Conservation (phyloP, 2,797 vertebrate genomes). For the Trichosurus vulpecula region DNA sequence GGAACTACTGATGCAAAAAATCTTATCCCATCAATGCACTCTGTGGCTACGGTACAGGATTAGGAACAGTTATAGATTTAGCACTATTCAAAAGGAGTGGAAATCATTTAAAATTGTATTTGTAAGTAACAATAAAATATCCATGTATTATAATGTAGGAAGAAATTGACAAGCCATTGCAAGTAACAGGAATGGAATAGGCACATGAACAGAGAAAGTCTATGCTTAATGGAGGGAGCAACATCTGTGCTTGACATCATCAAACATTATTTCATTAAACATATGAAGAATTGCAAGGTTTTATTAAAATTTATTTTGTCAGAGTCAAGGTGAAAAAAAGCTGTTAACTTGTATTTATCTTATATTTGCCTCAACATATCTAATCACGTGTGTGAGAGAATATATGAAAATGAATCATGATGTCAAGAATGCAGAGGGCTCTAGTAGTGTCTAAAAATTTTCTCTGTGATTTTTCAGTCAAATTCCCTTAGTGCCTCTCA, state of each 20-base stretch:
- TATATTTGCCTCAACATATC: not conserved
- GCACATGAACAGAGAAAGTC: not conserved
- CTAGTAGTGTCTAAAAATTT: not conserved
- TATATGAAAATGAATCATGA: not conserved
- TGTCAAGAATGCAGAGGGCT: not conserved
- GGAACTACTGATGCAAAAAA: not conserved
- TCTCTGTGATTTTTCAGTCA: not conserved
- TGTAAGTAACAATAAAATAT: conserved; percentile 18
- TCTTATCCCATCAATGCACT: not conserved
- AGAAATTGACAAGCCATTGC: not conserved
- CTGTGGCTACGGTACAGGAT: not conserved
- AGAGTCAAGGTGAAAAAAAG: not conserved
- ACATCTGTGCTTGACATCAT: not conserved
- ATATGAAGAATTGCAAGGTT: not conserved
- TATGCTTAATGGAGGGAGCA: not conserved
- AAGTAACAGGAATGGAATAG: conserved; percentile 43
- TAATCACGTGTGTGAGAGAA: not conserved
- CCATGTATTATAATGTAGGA: conserved; percentile 19
- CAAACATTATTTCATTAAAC: conserved; percentile 1
- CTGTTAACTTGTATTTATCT: not conserved
- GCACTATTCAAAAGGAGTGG: not conserved
- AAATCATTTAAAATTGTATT: conserved; percentile 29
- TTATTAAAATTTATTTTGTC: not conserved
- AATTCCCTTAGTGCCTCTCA: not conserved
- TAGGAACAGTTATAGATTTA: conserved; percentile 26